These are phyloP conservation scores for Sterrhoptilus dennistouni DNA, from an alignment of 2,113 vertebrate species.

Conservation along the genomic window DNA sequence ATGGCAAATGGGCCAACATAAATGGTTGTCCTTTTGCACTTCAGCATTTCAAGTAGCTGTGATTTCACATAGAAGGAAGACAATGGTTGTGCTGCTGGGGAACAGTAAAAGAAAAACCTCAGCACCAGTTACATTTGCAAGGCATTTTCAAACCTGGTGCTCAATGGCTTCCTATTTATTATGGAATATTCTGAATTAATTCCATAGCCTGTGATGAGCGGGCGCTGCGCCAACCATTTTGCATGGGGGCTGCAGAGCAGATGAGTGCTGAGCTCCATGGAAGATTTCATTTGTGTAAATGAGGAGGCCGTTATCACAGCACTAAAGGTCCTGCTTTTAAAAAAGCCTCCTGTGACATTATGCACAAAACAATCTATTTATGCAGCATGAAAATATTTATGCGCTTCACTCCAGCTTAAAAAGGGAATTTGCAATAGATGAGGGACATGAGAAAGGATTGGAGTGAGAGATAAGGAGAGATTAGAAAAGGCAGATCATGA, in stretches of 20 bases:
- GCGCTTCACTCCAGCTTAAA: conserved; percentile 1
- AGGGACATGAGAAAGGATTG: conserved; percentile 31
- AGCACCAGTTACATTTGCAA: neutral
- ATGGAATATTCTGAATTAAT: conserved; percentile 32
- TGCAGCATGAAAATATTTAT: conserved; percentile 57
- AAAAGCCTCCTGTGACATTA: conserved; percentile 32
- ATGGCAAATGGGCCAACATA: neutral
- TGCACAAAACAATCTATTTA: conserved; percentile 61
- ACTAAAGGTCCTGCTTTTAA: conserved; percentile 32
- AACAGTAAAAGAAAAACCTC: neutral
- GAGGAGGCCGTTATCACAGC: conserved; percentile 42
- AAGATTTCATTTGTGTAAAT: conserved; percentile 58
- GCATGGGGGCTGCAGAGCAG: conserved; percentile 1
- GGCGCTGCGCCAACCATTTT: neutral
- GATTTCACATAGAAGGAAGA: neutral
- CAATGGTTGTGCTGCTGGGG: neutral
- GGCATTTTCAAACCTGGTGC: neutral
- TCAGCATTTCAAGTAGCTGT: neutral
- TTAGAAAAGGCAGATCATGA: conserved; percentile 50
- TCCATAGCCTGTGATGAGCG: neutral
- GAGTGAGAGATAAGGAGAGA: conserved; percentile 32
- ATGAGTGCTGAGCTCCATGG: conserved; percentile 24
- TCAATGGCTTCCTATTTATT: neutral
- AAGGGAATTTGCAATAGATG: conserved; percentile 56
- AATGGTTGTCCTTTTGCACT: neutral